phyloP scores from a whole-genome alignment of 30 jellyfish, hydroid and myxozoan genomes.

The Morbakka virulenta region DNA sequence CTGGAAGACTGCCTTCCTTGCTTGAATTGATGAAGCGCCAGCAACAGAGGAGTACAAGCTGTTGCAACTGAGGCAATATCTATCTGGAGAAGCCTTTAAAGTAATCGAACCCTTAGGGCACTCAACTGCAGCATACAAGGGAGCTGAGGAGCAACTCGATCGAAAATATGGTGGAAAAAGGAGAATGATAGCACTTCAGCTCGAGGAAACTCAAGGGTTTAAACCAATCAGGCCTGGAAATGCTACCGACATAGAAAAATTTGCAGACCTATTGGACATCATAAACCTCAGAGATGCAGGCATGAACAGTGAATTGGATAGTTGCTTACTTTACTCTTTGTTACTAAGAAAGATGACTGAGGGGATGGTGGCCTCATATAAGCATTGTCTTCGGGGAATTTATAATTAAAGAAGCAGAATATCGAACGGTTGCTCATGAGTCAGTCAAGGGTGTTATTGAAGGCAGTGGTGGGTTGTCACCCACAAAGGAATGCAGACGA shows the following conservation, averaged over 20 bases:
- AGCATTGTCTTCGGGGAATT: conserved; percentile 29
- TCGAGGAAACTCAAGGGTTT: conserved; percentile 14
- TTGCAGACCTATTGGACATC: conserved; percentile 24
- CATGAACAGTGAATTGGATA: conserved; percentile 20
- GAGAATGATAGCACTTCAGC: too few relatives aligned
- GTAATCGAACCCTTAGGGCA: too few relatives aligned
- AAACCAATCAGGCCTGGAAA: conserved; percentile 20
- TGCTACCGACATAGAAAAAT: conserved; percentile 16
- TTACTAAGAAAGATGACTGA: conserved; percentile 17
- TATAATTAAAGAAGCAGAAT: conserved; percentile 13
- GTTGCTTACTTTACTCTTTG: not conserved
- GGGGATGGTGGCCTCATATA: conserved; percentile 15
- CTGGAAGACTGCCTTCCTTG: too few relatives aligned
- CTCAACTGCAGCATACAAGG: not conserved
- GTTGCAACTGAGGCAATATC: conserved; percentile 21
- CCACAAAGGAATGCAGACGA: too few relatives aligned
- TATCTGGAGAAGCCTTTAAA: too few relatives aligned
- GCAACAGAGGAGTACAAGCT: conserved; percentile 12
- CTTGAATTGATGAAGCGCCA: conserved; percentile 12
- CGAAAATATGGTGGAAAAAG: too few relatives aligned
- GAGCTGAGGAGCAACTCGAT: too few relatives aligned
- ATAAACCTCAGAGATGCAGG: conserved; percentile 1
- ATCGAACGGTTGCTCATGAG: not conserved
- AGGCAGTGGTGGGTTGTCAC: too few relatives aligned
- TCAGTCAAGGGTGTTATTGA: not conserved